These are phyloP conservation scores for Recurvirostra avosetta DNA, from an alignment of 2,113 vertebrate genomes.

Conservation along the genomic window DNA sequence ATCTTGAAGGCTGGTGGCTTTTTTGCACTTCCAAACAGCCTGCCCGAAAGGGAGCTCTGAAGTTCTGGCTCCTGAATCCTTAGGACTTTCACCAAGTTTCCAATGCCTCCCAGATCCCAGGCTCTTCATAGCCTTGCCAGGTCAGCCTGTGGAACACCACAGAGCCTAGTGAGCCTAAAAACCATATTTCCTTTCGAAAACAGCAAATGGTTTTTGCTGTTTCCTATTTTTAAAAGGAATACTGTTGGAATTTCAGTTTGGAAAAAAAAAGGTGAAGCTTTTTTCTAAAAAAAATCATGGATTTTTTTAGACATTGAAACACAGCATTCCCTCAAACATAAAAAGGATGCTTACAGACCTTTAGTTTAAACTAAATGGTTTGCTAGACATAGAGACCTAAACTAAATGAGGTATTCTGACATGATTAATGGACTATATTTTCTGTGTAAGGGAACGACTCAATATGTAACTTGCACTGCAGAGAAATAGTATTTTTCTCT, in stretches of 20 bases:
- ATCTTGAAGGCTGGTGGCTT: not conserved
- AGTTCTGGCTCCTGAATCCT: not conserved
- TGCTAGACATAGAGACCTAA: not conserved
- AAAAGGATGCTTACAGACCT: not conserved
- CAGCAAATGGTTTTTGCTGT: not conserved
- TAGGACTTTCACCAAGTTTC: not conserved
- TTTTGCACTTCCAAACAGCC: not conserved
- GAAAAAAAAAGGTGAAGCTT: not conserved
- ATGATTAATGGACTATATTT: not conserved
- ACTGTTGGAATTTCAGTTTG: not conserved
- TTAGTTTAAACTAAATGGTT: not conserved
- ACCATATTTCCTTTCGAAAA: not conserved
- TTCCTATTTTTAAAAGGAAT: not conserved
- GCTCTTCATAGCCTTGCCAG: not conserved
- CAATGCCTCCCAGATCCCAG: not conserved
- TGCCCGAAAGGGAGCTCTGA: not conserved
- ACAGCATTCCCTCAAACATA: not conserved
- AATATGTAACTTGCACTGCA: not conserved
- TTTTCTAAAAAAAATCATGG: fast-evolving
- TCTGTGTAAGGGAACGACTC: not conserved
- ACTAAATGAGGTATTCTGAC: not conserved
- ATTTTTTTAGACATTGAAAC: not conserved
- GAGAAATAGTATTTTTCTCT: not conserved
- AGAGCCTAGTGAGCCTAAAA: not conserved
- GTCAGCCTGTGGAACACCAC: not conserved